A percentile compares a stretch with the other conserved stretches of the same genome.
Conservation (phyloP, 2,888 invertebrate species). For the Blera fallax region DNA sequence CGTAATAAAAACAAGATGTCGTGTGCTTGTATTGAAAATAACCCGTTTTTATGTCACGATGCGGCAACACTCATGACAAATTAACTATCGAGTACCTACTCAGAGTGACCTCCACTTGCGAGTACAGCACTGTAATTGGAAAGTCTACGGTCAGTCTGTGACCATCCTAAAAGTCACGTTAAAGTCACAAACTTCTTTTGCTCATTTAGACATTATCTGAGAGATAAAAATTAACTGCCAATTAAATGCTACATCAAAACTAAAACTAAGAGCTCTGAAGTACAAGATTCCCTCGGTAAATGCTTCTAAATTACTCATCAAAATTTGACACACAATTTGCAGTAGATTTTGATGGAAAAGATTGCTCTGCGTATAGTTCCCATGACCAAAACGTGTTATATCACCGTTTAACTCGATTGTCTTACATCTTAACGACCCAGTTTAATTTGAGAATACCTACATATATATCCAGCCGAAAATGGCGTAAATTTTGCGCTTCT, state of each 20-base stretch:
- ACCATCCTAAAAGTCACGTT: neutral
- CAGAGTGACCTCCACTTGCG: too few relatives aligned
- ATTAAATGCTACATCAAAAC: neutral
- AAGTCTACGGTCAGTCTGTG: neutral
- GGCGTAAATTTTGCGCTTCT: neutral
- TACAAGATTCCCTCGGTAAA: neutral
- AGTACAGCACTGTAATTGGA: neutral
- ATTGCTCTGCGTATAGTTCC: constrained; percentile 2
- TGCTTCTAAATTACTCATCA: neutral
- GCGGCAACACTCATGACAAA: too few relatives aligned
- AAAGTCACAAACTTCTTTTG: neutral
- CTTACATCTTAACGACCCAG: constrained; percentile 17
- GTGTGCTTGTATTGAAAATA: too few relatives aligned
- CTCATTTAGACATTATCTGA: neutral
- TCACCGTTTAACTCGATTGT: constrained; percentile 29
- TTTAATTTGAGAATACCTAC: neutral
- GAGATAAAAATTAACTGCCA: neutral
- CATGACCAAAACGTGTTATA: constrained; percentile 39
- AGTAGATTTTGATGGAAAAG: neutral
- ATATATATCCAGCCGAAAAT: neutral
- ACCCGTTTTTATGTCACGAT: too few relatives aligned
- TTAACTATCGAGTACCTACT: too few relatives aligned
- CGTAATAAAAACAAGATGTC: too few relatives aligned
- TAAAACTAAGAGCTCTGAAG: neutral
- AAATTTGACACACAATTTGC: constrained; percentile 10